These are phyloP conservation scores for Acanthosepion esculentum DNA, from an alignment of 2,888 invertebrate genomes.

Conservation along the genomic window DNA sequence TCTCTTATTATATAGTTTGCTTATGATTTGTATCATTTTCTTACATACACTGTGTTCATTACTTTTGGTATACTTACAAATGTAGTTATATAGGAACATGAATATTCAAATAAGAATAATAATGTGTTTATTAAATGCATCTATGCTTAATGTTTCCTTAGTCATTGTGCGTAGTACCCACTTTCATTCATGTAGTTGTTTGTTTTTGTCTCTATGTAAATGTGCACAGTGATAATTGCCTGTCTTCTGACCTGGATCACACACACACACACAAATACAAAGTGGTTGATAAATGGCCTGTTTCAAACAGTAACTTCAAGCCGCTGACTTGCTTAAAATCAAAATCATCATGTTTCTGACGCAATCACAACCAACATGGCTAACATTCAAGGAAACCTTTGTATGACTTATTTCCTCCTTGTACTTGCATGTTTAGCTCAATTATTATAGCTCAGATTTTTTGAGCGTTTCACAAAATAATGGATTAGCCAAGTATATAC, in stretches of 20 bases:
- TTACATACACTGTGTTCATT: background rate
- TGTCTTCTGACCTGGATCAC: background rate
- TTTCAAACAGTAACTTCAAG: background rate
- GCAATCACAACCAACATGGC: too few species aligned
- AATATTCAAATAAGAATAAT: background rate
- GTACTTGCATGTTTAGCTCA: too few species aligned
- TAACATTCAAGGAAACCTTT: too few species aligned
- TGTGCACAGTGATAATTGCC: background rate
- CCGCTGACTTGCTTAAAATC: background rate
- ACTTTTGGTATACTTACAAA: background rate
- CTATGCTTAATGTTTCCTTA: background rate
- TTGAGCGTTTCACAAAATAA: too few species aligned
- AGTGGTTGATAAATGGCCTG: background rate
- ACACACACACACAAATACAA: constrained; percentile 16
- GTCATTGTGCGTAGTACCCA: background rate
- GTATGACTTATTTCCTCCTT: too few species aligned
- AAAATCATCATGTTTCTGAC: too few species aligned
- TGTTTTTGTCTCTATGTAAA: background rate
- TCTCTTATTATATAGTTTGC: background rate
- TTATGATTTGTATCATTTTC: background rate
- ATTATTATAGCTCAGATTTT: too few species aligned
- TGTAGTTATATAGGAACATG: background rate
- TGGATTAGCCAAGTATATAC: too few species aligned
- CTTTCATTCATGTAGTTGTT: background rate
- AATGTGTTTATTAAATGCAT: background rate